Conservation (phyloP, 2,888 invertebrate genomes). For the Crematogaster levior region DNA sequence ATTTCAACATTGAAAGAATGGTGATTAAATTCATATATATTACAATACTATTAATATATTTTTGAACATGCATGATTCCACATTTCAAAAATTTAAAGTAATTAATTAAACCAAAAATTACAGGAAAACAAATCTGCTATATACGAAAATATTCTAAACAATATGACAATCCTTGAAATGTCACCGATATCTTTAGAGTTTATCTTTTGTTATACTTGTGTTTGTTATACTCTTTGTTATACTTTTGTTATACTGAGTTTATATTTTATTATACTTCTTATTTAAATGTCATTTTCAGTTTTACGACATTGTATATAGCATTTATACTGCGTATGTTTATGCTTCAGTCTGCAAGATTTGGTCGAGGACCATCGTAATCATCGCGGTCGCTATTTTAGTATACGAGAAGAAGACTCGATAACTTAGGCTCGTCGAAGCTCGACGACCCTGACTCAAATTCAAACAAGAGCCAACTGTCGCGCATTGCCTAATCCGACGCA, state of each 20-base stretch:
- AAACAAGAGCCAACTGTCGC: slow-evolving; percentile 73
- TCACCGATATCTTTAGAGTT: background rate
- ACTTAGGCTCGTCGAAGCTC: slow-evolving; percentile 61
- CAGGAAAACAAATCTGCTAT: background rate
- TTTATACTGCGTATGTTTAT: background rate
- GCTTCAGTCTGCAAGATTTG: slow-evolving; percentile 64
- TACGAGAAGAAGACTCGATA: slow-evolving; percentile 67
- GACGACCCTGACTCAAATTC: slow-evolving; percentile 81
- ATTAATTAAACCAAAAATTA: background rate
- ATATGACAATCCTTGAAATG: background rate
- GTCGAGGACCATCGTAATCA: slow-evolving; percentile 67
- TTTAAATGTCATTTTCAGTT: background rate
- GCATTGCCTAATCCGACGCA: slow-evolving; percentile 69
- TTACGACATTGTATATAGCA: slow-evolving; percentile 6
- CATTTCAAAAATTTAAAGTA: background rate
- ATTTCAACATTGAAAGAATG: background rate
- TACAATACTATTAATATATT: background rate
- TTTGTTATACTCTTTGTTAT: too few relatives aligned
- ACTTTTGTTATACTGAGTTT: too few relatives aligned
- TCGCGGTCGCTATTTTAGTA: slow-evolving; percentile 73
- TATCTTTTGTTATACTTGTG: too few relatives aligned
- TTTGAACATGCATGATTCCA: background rate
- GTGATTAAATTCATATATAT: background rate
- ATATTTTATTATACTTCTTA: background rate
- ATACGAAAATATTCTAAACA: background rate